Evolutionary conservation across 2,797 vertebrate genomes (phyloP), one percentile per base, ranked within the genome.

Genomic region (Thalassophryne amazonica): DNA sequence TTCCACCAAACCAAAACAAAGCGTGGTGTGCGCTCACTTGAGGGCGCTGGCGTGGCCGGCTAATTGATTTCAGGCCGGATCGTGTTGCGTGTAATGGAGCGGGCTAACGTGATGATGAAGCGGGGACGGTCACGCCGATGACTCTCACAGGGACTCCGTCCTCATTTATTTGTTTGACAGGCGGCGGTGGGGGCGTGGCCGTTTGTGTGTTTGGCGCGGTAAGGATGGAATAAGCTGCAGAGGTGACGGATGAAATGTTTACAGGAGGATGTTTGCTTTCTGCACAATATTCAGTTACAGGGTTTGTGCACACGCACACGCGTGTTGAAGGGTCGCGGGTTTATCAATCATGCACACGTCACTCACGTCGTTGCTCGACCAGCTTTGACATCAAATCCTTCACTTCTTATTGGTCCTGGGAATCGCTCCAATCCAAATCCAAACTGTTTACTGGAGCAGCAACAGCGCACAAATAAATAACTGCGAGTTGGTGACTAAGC

Each of bases 31-130:
- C 59, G 74, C 60, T 66, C 57, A 58, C 71, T 78, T 82, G 75
- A 75, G 21, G 55, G 77, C 70, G 76, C 78, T 46, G 65, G 71
- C 71, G 64, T 60, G 62, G 76, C 53, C 36, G 14, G 73, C 71
- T 85, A 84, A 91, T 85, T 88, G 88, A 89, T 88, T 88, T 88
- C 80, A 83, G 82, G 78, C 76, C 63, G 52, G 76, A 86, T 84
- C 75, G 66, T 74, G 80, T 88, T 88, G 84, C 87, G 71, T 81
- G 84, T 80, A 87, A 88, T 83, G 76, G 88, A 89, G 82, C 87
- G 83, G 76, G 54, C 82, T 81, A 83, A 84, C 70, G 68, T 84
- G 80, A 86, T 87, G 86, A 86, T 87, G 82, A 87, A 84, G 78
- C 71, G 59, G 77, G 73, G 83, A 84, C 73, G 80, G 80, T 89